These are phyloP conservation scores for Beris chalybata DNA, from an alignment of 2,888 invertebrate species.

Conservation along the genomic window DNA sequence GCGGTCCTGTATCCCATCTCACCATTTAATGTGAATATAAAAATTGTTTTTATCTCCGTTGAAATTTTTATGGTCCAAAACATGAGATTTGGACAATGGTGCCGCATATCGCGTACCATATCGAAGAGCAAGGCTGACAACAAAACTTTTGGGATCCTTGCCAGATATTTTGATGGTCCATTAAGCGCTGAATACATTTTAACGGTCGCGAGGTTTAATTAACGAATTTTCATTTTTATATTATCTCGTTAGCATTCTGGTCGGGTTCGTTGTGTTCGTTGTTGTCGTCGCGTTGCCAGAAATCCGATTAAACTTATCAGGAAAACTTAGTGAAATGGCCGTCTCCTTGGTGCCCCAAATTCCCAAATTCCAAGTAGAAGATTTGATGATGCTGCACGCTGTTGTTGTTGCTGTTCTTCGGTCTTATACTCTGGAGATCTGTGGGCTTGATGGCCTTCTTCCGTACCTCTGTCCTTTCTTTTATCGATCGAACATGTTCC, in stretches of 20 bases:
- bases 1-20: too few relatives aligned
- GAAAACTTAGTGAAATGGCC: conserved; percentile 22
- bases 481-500: conserved; percentile 28
- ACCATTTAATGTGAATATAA: too few relatives aligned
- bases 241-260: conserved; percentile 1
- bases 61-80: too few relatives aligned
- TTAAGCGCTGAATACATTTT: conserved; percentile 17
- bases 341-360: too few relatives aligned
- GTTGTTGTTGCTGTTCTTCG: too few relatives aligned
- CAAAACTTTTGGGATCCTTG: conserved; percentile 4
- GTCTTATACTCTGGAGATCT: conserved; percentile 15
- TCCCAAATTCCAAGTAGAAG: conserved; percentile 12
- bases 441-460: conserved; percentile 29
- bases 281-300: conserved; percentile 18
- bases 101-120: too few relatives aligned
- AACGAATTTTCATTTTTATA: conserved; percentile 18
- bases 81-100: too few relatives aligned
- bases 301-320: conserved; percentile 30
- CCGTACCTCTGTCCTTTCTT: conserved; percentile 8
- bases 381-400: neutral
- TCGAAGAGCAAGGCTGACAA: too few relatives aligned
- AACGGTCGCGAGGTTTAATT: conserved; percentile 21
- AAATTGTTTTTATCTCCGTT: too few relatives aligned
- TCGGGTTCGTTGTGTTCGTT: neutral
- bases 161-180: conserved; percentile 20